Base-by-base conservation (phyloP, 2,888 invertebrate species). In the Diplazon laetatorius region DNA sequence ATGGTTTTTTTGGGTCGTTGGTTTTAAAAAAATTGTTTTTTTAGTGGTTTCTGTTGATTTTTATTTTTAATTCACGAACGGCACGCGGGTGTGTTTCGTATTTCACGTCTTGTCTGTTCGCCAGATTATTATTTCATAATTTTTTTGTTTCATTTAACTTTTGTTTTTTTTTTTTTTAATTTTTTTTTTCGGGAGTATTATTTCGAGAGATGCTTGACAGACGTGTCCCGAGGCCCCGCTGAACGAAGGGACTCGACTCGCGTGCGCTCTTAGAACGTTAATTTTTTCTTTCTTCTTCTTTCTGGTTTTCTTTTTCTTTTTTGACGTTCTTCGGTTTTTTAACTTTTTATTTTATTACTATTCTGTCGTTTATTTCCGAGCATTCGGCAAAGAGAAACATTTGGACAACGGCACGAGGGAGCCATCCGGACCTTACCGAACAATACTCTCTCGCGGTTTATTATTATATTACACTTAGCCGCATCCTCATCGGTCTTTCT, bases 371-470 rank as follows among this genome's bases (percentile, higher is more conserved):
- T 57, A n/a, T n/a, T n/a, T n/a, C n/a, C 62, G 25, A 55, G 35
- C 4, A 30, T 4, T 46, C 22, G 66, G 72, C 62, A 57, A 62
- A 69, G 71, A 69, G 57, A 59, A 69, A 77, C 62, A 77, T 63
- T 77, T 73, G 68, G 57, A 69, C 72, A 73, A 77, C 72, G 68
- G 55, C 72, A 68, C 60, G 68, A 60, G 60, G n/a, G n/a, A n/a
- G n/a, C n/a, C 44, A 72, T 44, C 46, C 16, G 39, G 57, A 20
- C 22, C 46, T 48, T 50, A n/a, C n/a, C 39, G 48, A 18, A 63
- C 44, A 72, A 69, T 57, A 10, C 22, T 37, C 20, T 48, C 63
- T 69, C 73, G 63, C 78, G 57, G 68, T 69, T 77, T 77, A 77
- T 73, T 63, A 68, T 72, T 72, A 73, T 77, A 39, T 25, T 30